Evolutionary conservation across 2,113 vertebrate species (phyloP), one percentile per base, ranked within the genome.

Genomic region (Ammodytes dubius): DNA sequence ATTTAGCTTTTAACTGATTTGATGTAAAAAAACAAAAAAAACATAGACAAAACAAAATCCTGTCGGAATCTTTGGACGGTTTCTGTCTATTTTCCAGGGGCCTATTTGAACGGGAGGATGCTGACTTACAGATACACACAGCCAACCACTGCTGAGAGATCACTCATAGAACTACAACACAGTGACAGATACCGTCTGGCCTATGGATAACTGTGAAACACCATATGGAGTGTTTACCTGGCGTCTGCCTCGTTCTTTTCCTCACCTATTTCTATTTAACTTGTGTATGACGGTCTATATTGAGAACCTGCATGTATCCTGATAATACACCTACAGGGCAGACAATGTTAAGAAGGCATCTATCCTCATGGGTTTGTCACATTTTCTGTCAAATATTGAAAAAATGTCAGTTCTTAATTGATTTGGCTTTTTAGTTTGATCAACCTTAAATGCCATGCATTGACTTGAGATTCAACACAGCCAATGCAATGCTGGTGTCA

Each of bases 161-260:
- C 69, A 17, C 61, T 86, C 70, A 56, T 56, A 80, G 66, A 66
- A 84, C 82, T 70, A 57, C 66, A 61, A 37, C 60, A 17, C 77
- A 66, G 43, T 74, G 86, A 85, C 79, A 87, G 70, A 75, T 70
- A 74, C 70, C 53, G 27, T 85, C 76, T 89, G 79, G 70, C 56
- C 74, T 10, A 61, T 68, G 74, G 81, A 67, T 61, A 81, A 58
- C 56, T 75, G 70, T 64, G 74, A 71, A 58, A 27, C 45, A 27
- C 64, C 60, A 45, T 43, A 57, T 42, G 65, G 50, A 61, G 52
- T 67, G 45, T 90, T 81, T 71, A 59, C 47, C 75, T 71, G 81
- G 68, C 83, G 4, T 72, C 54, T 68, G 54, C 79, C 27, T 45
- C 61, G 15, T 11, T 59, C 35, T 64, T 19, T 43, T 37, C 5